These are phyloP conservation scores for Aricia agestis DNA, from an alignment of 1,140 invertebrate genomes.

Conservation along the genomic window DNA sequence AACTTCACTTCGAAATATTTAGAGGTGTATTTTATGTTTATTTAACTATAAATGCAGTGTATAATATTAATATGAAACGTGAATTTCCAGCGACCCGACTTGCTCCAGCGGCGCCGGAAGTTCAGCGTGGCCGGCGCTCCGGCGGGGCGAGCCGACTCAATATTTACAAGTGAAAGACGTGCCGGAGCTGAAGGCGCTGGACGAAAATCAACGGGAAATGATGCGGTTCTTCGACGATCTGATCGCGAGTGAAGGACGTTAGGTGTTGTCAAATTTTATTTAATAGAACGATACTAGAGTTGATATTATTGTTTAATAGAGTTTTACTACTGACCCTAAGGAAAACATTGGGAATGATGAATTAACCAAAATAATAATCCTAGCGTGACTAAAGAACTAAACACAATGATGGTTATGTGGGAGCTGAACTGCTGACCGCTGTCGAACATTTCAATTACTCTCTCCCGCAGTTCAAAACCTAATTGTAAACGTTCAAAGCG, in stretches of 20 bases:
- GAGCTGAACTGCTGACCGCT: too few relatives aligned
- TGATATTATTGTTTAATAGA: too few relatives aligned
- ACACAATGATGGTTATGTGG: background rate
- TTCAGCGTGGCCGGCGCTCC: background rate
- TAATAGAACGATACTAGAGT: too few relatives aligned
- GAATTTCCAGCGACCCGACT: background rate
- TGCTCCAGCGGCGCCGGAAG: background rate
- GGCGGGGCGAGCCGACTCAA: background rate
- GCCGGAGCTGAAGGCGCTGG: background rate
- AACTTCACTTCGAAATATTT: too few relatives aligned
- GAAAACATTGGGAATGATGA: too few relatives aligned
- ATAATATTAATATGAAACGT: too few relatives aligned
- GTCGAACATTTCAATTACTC: conserved; percentile 9
- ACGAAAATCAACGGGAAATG: conserved; percentile 23
- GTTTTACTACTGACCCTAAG: too few relatives aligned
- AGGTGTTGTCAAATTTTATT: too few relatives aligned
- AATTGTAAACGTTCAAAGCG: background rate
- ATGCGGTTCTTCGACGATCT: conserved; percentile 37
- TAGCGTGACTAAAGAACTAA: background rate
- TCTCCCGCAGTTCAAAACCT: background rate
- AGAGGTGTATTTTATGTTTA: too few relatives aligned
- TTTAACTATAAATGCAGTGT: too few relatives aligned
- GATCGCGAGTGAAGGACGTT: background rate
- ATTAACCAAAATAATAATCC: too few relatives aligned
- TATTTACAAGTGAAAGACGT: background rate